A percentile compares a stretch with the other conserved stretches of the same genome.
Evolutionary conservation across 2,113 vertebrate species (phyloP).

Genomic region (Salvelinus sp.): DNA sequence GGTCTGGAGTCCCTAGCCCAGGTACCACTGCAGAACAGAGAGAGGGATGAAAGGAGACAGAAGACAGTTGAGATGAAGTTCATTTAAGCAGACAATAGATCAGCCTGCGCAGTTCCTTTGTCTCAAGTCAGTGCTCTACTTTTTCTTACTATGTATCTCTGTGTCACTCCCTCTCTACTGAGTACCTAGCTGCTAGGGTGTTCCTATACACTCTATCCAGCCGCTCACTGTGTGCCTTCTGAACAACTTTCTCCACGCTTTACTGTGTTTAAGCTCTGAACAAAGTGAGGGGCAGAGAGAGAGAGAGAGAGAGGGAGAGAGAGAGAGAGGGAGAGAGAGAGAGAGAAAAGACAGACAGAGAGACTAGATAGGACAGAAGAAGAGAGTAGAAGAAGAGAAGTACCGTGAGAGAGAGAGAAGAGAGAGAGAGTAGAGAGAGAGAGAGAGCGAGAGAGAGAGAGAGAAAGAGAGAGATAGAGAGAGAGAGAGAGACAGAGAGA

Average conservation of each 20-base stretch:
- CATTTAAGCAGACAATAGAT: not conserved
- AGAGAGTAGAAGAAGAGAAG: too few species aligned
- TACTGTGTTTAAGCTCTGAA: not conserved
- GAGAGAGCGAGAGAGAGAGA: too few species aligned
- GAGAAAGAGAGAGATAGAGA: too few species aligned
- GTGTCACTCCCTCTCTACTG: too few species aligned
- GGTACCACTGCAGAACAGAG: conserved; percentile 90
- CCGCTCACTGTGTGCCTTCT: not conserved
- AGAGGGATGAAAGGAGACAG: conserved; percentile 62
- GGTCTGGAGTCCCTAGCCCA: conserved; percentile 91
- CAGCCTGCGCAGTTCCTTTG: too few species aligned
- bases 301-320: conserved; percentile 2
- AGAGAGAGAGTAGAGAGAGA: too few species aligned
- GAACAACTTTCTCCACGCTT: not conserved
- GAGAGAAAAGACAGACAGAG: conserved; percentile 45
- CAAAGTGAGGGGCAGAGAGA: too few species aligned
- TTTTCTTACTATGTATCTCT: too few species aligned
- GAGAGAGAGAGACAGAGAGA: conserved; percentile 33
- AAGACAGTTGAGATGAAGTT: not conserved
- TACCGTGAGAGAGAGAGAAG: not conserved
- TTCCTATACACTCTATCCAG: not conserved
- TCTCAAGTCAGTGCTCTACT: too few species aligned
- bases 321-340: conserved; percentile 28
- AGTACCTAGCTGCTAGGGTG: too few species aligned
- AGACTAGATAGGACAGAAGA: too few species aligned